Evolutionary conservation across 64 coral and sea anemone species (phyloP), one percentile per base, ranked within the genome.

Genomic region (Acropora yongei): DNA sequence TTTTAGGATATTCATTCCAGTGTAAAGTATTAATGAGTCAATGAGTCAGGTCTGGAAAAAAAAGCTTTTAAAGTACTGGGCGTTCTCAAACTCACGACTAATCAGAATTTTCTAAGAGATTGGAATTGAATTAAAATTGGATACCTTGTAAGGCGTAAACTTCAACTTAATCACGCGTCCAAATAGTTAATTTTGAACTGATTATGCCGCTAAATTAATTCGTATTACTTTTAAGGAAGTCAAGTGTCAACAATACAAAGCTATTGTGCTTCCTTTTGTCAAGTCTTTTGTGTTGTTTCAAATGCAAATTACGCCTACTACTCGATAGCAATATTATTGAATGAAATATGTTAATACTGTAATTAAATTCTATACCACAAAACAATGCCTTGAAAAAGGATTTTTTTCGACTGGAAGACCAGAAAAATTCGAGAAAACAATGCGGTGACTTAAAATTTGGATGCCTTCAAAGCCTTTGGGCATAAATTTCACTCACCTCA

Each of bases 31-130:
- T 60, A 60, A 60, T 60, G 57, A 60, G 57, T 60, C 57, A 60
- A 60, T 60, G 57, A 60, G 57, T 60, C 57, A 60, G 57, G 57
- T 60, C 57, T 60, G 57, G 13, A 60, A 60, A 60, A 60, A 60
- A 60, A 60, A 69, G 67, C 67, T 69, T 69, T 69, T 69, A 69
- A 69, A 69, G 67, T 69, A 69, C 67, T 69, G 67, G 67, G 67
- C 67, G 67, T 69, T 69, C 67, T 69, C 67, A 69, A 69, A 69
- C 67, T 69, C 20, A 69, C 67, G 1, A 1, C 5, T 69, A 69
- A 69, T 69, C 20, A 69, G 67, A 69, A 69, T 13, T 69, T 69
- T n/a, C 67, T 69, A 18, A 2, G 67, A 69, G 5, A 69, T 7
- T 65, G 0, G 60, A 65, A 65, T 65, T 65, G 60, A 65, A 65